Base-by-base conservation (phyloP, 2,113 vertebrate species). In the Pterocles orientalis region DNA sequence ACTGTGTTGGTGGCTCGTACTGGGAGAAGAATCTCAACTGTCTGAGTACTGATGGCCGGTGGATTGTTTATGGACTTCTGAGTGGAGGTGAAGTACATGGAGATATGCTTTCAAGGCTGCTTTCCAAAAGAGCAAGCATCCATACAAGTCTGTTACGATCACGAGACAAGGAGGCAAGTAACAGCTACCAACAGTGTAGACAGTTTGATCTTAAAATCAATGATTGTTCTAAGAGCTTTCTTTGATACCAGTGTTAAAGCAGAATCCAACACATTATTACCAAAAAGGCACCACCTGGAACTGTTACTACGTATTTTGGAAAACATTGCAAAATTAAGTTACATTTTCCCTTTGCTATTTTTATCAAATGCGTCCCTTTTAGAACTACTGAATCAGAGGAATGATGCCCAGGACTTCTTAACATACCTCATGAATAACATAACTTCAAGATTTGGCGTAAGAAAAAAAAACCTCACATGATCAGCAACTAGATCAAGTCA, bases 11-110 rank as follows among this genome's bases (percentile, higher is more conserved):
- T 12, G 97, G 98, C 54, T 82, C 97, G 17, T 96, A 97, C 83
- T 99, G 98, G 98, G 98, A 99, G 96, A 98, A 98, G 86, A 99
- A 99, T 65, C 92, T 99, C 80, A 96, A 54, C 39, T 98, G 98
- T 60, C 95, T 99, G 61, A 98, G 98, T 41, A 92, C 93, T 4
- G 99, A 99, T 25, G 98, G 98, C 43, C 91, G 98, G 41, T 99
- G 98, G 99, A 97, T 99, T 94, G 95, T 99, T 73, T 99, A 98
- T 14, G 98, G 99, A 61, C 95, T 98, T 9, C 95, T 99, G 97
- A 97, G 98, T 58, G 98, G 98, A 85, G 94, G 94, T 34, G 68
- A 95, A 4, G 94, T 99, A 24, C 94, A 95, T 5, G 99, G 99
- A 77, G 98, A 99, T 70, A 90, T 99, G 60, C 89, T 99, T 90